phyloP scores from a whole-genome alignment of 2,797 vertebrate genomes.

The Chrosomus eos region DNA sequence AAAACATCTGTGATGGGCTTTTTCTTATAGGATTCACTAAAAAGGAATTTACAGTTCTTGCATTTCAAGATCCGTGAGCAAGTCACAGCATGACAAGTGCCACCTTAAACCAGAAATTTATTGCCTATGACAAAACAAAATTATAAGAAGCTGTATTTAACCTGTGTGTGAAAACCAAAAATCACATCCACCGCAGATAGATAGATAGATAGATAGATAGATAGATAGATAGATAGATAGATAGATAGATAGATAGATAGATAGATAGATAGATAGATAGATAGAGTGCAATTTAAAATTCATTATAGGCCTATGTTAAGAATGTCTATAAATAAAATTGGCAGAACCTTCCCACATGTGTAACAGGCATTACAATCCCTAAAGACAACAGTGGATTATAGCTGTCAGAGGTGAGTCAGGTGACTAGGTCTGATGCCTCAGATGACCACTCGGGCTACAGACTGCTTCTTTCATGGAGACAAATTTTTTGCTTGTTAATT shows the following conservation, averaged over 20 bases:
- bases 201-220: neutral
- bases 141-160: neutral
- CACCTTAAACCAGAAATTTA: conserved; percentile 39
- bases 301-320: neutral
- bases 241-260: neutral
- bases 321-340: conserved; percentile 7
- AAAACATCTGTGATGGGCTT: neutral
- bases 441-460: neutral
- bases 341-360: conserved; percentile 11
- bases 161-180: neutral
- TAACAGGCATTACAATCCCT: neutral
- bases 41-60: neutral
- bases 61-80: neutral
- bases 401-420: neutral
- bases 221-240: neutral
- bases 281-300: neutral
- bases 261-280: too few relatives aligned
- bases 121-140: conserved; percentile 24
- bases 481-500: neutral
- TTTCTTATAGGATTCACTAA: neutral
- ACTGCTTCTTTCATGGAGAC: neutral
- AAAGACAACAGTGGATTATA: conserved; percentile 17
- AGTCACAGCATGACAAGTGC: conserved; percentile 24
- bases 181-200: neutral
- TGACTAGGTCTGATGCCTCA: conserved; percentile 12